These are phyloP conservation scores for Babylonia areolata DNA, from an alignment of 1,140 invertebrate genomes.

Conservation along the genomic window DNA sequence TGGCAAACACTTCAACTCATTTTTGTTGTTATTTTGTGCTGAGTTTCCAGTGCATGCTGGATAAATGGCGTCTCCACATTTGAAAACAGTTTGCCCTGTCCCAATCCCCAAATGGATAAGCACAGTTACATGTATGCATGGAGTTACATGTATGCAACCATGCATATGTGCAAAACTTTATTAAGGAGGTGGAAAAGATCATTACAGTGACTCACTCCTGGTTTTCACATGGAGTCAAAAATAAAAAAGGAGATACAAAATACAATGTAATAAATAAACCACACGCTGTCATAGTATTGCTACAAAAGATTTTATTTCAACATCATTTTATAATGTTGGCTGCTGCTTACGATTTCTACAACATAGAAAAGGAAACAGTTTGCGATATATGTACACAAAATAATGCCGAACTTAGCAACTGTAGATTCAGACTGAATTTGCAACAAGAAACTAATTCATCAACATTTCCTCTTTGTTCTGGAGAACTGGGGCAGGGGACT, in stretches of 20 bases:
- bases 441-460: neutral
- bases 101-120: too few relatives aligned
- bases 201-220: too few relatives aligned
- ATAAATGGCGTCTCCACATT: too few relatives aligned
- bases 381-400: conserved; percentile 13
- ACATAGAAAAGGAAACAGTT: conserved; percentile 18
- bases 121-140: too few relatives aligned
- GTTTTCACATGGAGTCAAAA: too few relatives aligned
- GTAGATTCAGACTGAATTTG: neutral
- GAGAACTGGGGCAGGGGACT: neutral
- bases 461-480: conserved; percentile 6
- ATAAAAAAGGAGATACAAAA: too few relatives aligned
- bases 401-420: conserved; percentile 16
- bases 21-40: too few relatives aligned
- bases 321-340: conserved; percentile 30
- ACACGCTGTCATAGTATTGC: conserved; percentile 3
- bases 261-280: neutral
- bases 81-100: too few relatives aligned
- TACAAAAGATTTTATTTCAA: conserved; percentile 40
- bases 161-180: neutral
- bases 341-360: conserved; percentile 36
- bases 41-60: too few relatives aligned
- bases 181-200: too few relatives aligned
- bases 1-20: too few relatives aligned
- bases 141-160: too few relatives aligned